A percentile compares a stretch with the other conserved stretches of the same genome.
Evolutionary conservation across 2,888 invertebrate genomes (phyloP).

Genomic region (Cerceris rybyensis): DNA sequence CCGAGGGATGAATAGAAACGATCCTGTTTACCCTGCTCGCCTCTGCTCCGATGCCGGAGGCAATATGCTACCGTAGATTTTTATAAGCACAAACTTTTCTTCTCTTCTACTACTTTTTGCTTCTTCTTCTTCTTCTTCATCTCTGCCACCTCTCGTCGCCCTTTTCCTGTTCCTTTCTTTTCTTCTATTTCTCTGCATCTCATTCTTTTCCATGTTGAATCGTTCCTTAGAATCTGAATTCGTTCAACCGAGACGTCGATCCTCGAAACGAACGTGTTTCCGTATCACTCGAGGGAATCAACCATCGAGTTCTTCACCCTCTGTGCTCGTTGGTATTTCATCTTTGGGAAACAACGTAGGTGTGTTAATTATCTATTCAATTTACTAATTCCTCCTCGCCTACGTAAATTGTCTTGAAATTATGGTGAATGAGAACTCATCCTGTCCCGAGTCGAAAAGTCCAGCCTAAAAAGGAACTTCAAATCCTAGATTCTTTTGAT

Average conservation of each 20-base stretch:
- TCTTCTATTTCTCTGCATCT: background rate
- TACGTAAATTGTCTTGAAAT: too few species aligned
- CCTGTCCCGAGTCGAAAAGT: too few species aligned
- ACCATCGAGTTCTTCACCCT: too few species aligned
- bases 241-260: conserved; percentile 25
- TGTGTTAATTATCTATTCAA: too few species aligned
- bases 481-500: too few species aligned
- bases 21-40: conserved; percentile 57
- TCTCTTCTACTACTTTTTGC: conserved; percentile 7
- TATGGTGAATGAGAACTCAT: too few species aligned
- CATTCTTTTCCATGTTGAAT: background rate
- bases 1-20: conserved; percentile 65
- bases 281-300: conserved; percentile 7
- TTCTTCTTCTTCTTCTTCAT: background rate
- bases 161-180: conserved; percentile 3
- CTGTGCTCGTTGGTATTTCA: too few species aligned
- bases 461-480: too few species aligned
- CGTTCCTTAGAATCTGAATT: conserved; percentile 38
- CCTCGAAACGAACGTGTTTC: conserved; percentile 18
- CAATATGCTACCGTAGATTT: conserved; percentile 56
- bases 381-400: too few species aligned
- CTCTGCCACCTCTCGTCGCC: background rate
- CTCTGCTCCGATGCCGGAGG: conserved; percentile 26
- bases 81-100: conserved; percentile 45
- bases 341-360: too few species aligned